Conservation (phyloP, 2,797 vertebrate genomes). For the Cygnus olor region DNA sequence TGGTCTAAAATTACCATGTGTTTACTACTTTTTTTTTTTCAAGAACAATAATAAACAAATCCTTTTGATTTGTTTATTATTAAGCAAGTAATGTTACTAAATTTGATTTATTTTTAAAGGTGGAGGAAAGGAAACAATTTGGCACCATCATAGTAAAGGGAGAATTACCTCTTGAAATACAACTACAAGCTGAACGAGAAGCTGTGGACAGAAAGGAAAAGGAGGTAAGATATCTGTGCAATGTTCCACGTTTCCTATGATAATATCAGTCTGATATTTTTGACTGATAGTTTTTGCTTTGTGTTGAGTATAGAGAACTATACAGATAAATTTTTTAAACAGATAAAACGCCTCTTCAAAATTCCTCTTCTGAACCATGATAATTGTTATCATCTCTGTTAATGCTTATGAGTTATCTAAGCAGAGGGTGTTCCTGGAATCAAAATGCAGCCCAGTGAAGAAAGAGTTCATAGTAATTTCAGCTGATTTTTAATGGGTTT, state of each 20-base stretch:
- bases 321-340: not conserved
- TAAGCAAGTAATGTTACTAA: not conserved
- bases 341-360: not conserved
- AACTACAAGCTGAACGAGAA: constrained; percentile 94
- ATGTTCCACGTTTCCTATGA: not conserved
- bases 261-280: not conserved
- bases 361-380: not conserved
- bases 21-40: not conserved
- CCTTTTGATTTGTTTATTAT: not conserved
- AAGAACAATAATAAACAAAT: not conserved
- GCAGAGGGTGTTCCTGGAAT: not conserved
- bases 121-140: constrained; percentile 87
- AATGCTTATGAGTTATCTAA: not conserved
- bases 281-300: not conserved
- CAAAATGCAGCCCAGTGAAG: not conserved
- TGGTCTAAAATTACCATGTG: not conserved
- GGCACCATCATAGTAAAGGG: constrained; percentile 78
- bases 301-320: not conserved
- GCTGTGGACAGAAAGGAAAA: constrained; percentile 97
- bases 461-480: not conserved
- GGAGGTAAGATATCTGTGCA: constrained; percentile 83
- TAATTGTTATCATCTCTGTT: not conserved
- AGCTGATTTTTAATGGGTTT: not conserved
- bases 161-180: constrained; percentile 88
- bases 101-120: constrained; percentile 74